Base-by-base conservation (phyloP, 1,140 invertebrate species). In the Drosophila parvula region DNA sequence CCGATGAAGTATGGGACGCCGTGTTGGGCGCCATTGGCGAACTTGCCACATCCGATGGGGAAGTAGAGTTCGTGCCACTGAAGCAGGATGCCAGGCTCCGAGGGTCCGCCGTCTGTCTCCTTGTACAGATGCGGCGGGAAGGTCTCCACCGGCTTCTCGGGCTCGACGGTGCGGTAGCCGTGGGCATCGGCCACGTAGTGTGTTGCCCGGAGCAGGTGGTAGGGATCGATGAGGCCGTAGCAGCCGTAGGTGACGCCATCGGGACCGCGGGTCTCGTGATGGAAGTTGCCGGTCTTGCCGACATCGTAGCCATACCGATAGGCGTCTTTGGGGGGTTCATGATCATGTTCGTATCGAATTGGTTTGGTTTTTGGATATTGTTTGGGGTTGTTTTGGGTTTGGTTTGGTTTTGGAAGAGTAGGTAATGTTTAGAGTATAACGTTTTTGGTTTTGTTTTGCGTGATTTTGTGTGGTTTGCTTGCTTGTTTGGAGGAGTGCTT, bases 221-320 rank as follows among this genome's bases (percentile, higher is more conserved):
- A 94, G 2, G 95, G 94, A 86, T 96, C 95, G 14, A 96, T 93
- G 81, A 95, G 95, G 41, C 96, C 96, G 69, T 96, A 96, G 91
- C 96, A 96, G 71, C 96, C 96, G 70, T 96, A 96, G 0, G 96
- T 96, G 16, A 96, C 94, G 10, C 95, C 95, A 79, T 96, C 95
- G 0, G 95, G 94, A 12, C 95, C 95, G 57, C 94, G 93, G 40
- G 93, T 94, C 92, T 97, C 96, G 76, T 97, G 95, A 81, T 96
- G 95, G 85, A 96, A 96, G 85, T 96, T 96, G 10, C 95, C 95
- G 79, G 94, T 94, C 64, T 91, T 83, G 60, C 94, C 95, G 2
- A 96, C 94, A 88, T 96, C 95, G 83, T 96, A 96, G 50, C 95
- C 95, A 84, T 95, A 96, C 80, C 95, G 95, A 86, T 96, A 96